A percentile compares a stretch with the other conserved stretches of the same genome.
Conservation (phyloP, 2,113 vertebrate genomes). For the Apeltes quadracus region DNA sequence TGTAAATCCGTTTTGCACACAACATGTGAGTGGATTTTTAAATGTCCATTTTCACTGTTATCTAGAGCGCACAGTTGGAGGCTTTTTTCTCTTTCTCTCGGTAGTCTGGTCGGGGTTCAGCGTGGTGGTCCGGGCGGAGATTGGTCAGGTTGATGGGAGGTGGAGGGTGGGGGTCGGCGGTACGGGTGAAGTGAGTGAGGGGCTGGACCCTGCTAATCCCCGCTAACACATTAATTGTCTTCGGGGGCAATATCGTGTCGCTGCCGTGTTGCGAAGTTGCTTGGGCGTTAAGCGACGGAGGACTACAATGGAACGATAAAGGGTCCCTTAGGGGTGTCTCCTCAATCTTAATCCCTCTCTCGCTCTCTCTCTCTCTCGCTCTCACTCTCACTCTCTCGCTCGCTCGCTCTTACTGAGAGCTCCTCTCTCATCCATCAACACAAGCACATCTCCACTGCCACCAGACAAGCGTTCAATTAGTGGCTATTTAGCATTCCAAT, state of each 20-base stretch:
- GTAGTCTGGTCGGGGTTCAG: slow-evolving; percentile 62
- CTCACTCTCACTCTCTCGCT: slow-evolving; percentile 55
- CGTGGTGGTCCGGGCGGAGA: slow-evolving; percentile 47
- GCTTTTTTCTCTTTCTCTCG: slow-evolving; percentile 36
- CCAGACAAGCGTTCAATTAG: slow-evolving; percentile 70
- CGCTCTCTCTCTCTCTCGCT: slow-evolving; percentile 21
- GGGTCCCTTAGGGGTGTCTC: slow-evolving; percentile 76
- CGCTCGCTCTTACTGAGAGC: slow-evolving; percentile 63
- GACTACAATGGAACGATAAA: slow-evolving; percentile 71
- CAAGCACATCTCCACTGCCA: slow-evolving; percentile 77
- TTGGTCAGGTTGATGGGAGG: slow-evolving; percentile 56
- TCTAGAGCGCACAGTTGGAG: slow-evolving; percentile 26
- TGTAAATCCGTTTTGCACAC: slow-evolving; percentile 54
- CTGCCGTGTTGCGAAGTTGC: slow-evolving; percentile 53
- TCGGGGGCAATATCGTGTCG: slow-evolving; percentile 66
- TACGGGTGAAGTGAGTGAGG: slow-evolving; percentile 41
- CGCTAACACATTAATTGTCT: slow-evolving; percentile 73
- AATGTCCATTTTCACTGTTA: slow-evolving; percentile 36
- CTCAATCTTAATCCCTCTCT: slow-evolving; percentile 73
- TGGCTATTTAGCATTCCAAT: slow-evolving; percentile 63
- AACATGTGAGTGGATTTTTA: slow-evolving; percentile 64
- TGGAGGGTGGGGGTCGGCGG: slow-evolving; percentile 47
- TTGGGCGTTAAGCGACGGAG: slow-evolving; percentile 51
- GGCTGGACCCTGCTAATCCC: slow-evolving; percentile 59
- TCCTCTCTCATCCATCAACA: slow-evolving; percentile 74